Base-by-base conservation (phyloP, 2,797 vertebrate species). In the Cyprinella venusta region DNA sequence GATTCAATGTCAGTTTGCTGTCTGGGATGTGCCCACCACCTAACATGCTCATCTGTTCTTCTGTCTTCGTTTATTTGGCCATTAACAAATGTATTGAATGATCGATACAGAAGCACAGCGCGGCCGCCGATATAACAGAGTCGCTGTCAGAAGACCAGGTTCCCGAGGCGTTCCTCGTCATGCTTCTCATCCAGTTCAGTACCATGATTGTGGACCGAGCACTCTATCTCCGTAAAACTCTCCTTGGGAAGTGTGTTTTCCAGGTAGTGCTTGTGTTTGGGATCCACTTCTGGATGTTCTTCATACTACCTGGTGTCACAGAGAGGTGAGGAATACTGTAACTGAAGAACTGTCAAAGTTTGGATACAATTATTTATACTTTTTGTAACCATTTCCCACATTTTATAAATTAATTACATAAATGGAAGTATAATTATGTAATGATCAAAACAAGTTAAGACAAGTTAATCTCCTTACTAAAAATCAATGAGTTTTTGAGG, bases 241-340 rank as follows among this genome's bases (percentile, higher is more conserved):
- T 94, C 85, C 82, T 94, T 33, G 95, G 95, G 52, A 96, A 96
- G 88, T 94, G 93, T 70, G 89, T 95, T 56, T 95, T 96, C 88
- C 94, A 95, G 90, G 94, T 96, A 54, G 90, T 94, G 38, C 91
- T 95, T 48, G 93, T 96, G 79, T 94, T 96, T 8, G 93, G 94
- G 61, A 94, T 95, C 76, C 95, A 95, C 90, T 94, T 96, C 90
- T 95, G 94, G 95, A 94, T 96, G 94, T 95, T 96, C 90, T 96
- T 96, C 89, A 94, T 95, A 85, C 93, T 95, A 24, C 94, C 94
- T 0, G 93, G 94, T 3, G 94, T 95, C 87, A 95, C 95, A 9
- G 94, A 95, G 87, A 95, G 95, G 95, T 95, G 36, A 85, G 30
- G 4, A 67, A 15, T 69, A 36, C 36, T 36, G 36, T 6, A 6